Conservation (phyloP, 2,888 invertebrate genomes). For the Julus scanicus region DNA sequence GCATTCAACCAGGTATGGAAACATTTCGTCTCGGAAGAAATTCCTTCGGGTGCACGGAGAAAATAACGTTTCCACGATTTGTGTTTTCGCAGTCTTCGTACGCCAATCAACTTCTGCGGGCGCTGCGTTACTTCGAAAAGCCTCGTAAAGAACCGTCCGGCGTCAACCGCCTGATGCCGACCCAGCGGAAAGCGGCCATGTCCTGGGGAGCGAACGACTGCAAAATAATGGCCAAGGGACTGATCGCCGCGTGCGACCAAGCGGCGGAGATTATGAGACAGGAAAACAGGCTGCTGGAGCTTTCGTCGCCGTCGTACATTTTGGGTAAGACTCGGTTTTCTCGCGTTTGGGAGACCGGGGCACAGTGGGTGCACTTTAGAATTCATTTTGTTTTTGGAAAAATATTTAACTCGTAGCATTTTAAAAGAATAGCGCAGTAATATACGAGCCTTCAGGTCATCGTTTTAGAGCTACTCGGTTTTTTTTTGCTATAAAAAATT, state of each 20-base stretch:
- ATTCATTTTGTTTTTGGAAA: no score
- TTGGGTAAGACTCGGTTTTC: conserved; percentile 66
- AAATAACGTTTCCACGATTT: no score
- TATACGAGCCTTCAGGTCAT: no score
- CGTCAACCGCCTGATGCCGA: not conserved
- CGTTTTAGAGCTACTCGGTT: no score
- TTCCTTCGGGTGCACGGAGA: no score
- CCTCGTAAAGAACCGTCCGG: not conserved
- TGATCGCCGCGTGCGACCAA: conserved; percentile 70
- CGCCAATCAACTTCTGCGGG: conserved; percentile 60
- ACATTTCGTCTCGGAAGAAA: conserved; percentile 58
- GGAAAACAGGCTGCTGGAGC: conserved; percentile 70
- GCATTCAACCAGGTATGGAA: conserved; percentile 70
- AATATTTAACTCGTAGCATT: no score
- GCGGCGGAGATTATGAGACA: conserved; percentile 68
- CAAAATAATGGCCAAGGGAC: conserved; percentile 65
- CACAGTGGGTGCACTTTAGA: no score
- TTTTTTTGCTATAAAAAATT: no score
- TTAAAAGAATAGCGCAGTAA: no score
- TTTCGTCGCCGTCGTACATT: conserved; percentile 72
- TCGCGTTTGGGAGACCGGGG: no score
- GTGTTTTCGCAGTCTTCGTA: not conserved
- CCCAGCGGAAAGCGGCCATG: conserved; percentile 61
- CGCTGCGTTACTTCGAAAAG: conserved; percentile 70
- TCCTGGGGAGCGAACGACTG: conserved; percentile 63